Percentiles rank a stretch among this genome's conserved stretches.
These are phyloP conservation scores for Drepana falcataria DNA, from an alignment of 2,888 invertebrate species.

Conservation along the genomic window DNA sequence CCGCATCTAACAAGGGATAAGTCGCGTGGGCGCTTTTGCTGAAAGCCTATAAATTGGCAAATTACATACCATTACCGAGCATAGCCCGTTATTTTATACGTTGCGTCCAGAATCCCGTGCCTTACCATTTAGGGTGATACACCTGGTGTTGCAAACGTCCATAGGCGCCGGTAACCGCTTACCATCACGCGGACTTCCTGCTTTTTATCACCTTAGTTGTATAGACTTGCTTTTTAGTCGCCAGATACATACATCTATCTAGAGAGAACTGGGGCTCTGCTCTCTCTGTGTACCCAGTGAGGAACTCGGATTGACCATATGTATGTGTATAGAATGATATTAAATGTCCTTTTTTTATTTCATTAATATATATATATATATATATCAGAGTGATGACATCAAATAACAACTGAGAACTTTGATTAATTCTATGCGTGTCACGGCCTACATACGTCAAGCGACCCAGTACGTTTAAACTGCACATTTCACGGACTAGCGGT, in stretches of 20 bases:
- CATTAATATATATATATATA: conserved; percentile 2
- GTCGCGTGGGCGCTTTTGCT: conserved; percentile 26
- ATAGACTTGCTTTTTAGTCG: too few relatives aligned
- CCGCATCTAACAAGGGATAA: conserved; percentile 28
- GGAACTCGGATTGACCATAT: too few relatives aligned
- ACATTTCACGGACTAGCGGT: background rate
- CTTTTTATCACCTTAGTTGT: too few relatives aligned
- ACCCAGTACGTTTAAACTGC: background rate
- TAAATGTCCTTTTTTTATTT: background rate
- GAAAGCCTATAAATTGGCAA: conserved; percentile 35
- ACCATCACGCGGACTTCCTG: too few relatives aligned
- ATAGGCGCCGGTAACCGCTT: too few relatives aligned
- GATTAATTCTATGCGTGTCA: conserved; percentile 1
- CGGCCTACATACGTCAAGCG: background rate
- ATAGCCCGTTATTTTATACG: background rate
- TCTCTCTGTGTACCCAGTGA: too few relatives aligned
- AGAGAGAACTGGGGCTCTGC: too few relatives aligned
- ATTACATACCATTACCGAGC: conserved; percentile 14
- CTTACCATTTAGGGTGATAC: too few relatives aligned
- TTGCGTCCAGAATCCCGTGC: conserved; percentile 2
- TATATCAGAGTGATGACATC: background rate
- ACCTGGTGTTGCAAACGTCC: too few relatives aligned
- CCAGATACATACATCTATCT: too few relatives aligned
- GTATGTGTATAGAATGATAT: too few relatives aligned
- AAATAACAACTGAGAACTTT: background rate